Evolutionary conservation across 92 coral and sea anemone genomes (phyloP), one percentile per base, ranked within the genome.

Genomic region (Diadumene lineata): DNA sequence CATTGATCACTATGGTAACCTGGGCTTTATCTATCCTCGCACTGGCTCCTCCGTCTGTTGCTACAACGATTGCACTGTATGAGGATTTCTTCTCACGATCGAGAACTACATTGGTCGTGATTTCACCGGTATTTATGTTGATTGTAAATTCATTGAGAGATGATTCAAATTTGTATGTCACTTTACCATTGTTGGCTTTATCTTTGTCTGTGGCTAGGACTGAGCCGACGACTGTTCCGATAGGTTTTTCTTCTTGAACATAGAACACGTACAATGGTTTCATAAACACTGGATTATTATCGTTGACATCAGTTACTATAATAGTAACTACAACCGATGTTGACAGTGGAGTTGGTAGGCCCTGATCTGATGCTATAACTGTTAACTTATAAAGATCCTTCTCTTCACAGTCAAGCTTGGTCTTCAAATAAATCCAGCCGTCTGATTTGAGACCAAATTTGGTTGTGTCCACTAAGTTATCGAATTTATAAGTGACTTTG

Each of bases 281-380:
- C 1, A 56, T 69, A 67, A 96, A 96, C 44, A 69, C 60, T 23
- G 99, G 99, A 60, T 86, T 73, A 25, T 92, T 88, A 63, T 96
- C 99, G 66, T 96, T 96, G 16, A 77, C 82, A 74, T 96, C 99
- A 46, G 78, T 82, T 60, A 96, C 99, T 78, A 84, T 64, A 64
- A 96, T 76, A 7, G 82, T 80, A 28, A 96, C 86, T 78, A 77
- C 88, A 19, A 79, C 92, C 22, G 82, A 61, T 8, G 82, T 27
- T 0, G 99, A 78, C 25, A 77, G 81, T n/a, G 74, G 75, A 25
- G 82, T 60, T 25, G 97, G 97, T 8, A 26, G 51, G 33, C 99
- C 99, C 56, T 84, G 84, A 81, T 96, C 99, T 7, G 92, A 72
- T 22, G 93, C 96, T 66, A 82, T 43, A 32, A 92, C 82, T 18